A percentile compares a stretch with the other conserved stretches of the same genome.
phyloP scores from a whole-genome alignment of 2,888 invertebrate genomes.

The Gryllus longicercus region DNA sequence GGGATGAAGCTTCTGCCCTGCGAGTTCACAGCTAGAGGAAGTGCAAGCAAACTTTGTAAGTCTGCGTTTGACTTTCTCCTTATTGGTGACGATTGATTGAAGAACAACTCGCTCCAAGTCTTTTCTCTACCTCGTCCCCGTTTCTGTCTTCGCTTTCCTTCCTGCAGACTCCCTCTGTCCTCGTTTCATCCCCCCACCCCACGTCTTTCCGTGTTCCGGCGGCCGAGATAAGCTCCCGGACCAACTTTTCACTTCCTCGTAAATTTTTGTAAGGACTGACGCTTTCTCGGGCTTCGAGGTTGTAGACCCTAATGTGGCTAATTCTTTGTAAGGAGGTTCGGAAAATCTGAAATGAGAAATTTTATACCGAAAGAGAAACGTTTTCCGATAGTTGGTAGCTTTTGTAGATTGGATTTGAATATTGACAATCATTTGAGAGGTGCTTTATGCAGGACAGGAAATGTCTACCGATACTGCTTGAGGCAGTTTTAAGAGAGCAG shows the following conservation, averaged over 20 bases:
- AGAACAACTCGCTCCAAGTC: constrained; percentile 9
- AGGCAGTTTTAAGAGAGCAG: too few species aligned
- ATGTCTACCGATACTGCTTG: too few species aligned
- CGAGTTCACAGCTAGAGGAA: not conserved
- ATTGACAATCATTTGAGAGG: too few species aligned
- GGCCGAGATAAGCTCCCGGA: not conserved
- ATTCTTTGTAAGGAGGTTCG: too few species aligned
- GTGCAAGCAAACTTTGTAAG: constrained; percentile 1
- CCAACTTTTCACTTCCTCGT: constrained; percentile 2
- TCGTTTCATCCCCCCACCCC: not conserved
- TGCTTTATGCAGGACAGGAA: too few species aligned
- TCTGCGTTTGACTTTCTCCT: constrained; percentile 17
- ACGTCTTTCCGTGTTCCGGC: not conserved
- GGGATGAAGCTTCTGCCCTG: not conserved
- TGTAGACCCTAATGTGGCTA: too few species aligned
- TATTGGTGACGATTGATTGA: constrained; percentile 17
- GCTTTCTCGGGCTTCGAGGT: too few species aligned
- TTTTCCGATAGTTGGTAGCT: too few species aligned
- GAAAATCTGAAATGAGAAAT: too few species aligned
- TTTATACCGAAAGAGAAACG: too few species aligned
- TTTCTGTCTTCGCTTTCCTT: not conserved
- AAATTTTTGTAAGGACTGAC: not conserved
- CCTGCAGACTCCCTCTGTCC: not conserved
- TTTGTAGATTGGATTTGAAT: too few species aligned
- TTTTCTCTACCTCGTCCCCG: constrained; percentile 1